phyloP scores from a whole-genome alignment of 2,113 vertebrate species.

The Balaenoptera acutorostrata region DNA sequence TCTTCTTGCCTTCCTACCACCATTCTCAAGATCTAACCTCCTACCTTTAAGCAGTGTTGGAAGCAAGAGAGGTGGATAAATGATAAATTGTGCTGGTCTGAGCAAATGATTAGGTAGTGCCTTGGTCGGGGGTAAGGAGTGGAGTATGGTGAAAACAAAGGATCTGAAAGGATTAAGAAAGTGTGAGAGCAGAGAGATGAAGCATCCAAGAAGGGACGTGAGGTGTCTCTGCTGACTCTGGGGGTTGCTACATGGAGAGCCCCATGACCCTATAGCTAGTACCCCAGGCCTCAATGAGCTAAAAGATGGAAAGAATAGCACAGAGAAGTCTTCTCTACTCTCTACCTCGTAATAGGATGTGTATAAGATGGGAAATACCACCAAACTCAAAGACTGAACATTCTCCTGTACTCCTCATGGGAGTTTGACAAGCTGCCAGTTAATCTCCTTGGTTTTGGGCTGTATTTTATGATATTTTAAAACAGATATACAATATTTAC shows the following conservation, averaged over 20 bases:
- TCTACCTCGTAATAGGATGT: not conserved
- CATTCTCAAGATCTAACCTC: not conserved
- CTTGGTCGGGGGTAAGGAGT: not conserved
- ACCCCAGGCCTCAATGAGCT: not conserved
- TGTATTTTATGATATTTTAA: slow-evolving; percentile 18
- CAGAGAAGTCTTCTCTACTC: not conserved
- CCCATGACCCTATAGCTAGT: not conserved
- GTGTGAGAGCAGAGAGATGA: not conserved
- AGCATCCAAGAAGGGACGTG: not conserved
- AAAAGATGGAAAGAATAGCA: not conserved
- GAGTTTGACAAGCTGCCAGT: not conserved
- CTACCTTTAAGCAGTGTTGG: not conserved
- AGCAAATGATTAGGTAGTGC: not conserved
- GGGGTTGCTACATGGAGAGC: not conserved
- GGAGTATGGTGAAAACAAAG: not conserved
- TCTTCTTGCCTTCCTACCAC: not conserved
- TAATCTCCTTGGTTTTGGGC: not conserved
- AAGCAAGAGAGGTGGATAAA: not conserved
- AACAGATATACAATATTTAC: not conserved
- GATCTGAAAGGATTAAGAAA: not conserved
- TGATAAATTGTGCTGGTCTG: not conserved
- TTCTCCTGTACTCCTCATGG: not conserved
- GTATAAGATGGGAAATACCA: not conserved
- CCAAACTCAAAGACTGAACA: not conserved
- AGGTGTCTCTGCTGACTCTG: not conserved